These are phyloP conservation scores for Sarcophaga rosellei DNA, from an alignment of 2,888 invertebrate species.

Conservation along the genomic window DNA sequence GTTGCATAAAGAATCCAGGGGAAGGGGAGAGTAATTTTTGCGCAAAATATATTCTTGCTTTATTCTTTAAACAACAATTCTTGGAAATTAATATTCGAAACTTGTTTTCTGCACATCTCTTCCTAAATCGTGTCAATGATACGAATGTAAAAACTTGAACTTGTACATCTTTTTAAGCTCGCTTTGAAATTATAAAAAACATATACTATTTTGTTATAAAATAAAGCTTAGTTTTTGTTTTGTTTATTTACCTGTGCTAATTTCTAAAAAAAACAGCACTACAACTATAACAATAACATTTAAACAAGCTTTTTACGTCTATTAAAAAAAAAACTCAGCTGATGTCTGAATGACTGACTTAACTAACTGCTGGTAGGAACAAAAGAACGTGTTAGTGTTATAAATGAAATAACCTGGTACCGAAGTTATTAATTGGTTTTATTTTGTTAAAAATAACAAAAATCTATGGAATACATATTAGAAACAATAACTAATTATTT, in stretches of 20 bases:
- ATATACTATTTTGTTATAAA: not conserved
- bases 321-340: conserved; percentile 6
- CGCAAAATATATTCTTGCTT: too few relatives aligned
- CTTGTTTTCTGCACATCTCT: not conserved
- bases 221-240: not conserved
- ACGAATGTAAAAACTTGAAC: not conserved
- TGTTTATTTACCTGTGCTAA: conserved; percentile 7
- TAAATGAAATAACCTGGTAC: not conserved
- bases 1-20: too few relatives aligned
- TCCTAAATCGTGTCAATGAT: conserved; percentile 21
- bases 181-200: not conserved
- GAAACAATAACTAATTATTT: not conserved
- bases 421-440: not conserved
- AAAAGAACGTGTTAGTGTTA: not conserved
- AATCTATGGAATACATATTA: not conserved
- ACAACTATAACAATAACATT: not conserved
- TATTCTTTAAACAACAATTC: too few relatives aligned
- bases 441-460: not conserved
- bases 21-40: too few relatives aligned
- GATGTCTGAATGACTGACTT: not conserved
- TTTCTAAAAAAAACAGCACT: not conserved
- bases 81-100: conserved; percentile 9
- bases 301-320: not conserved
- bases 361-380: too few relatives aligned
- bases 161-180: not conserved